These are phyloP conservation scores for Lampris megalopsis DNA, from an alignment of 2,113 vertebrate genomes.

Conservation along the genomic window DNA sequence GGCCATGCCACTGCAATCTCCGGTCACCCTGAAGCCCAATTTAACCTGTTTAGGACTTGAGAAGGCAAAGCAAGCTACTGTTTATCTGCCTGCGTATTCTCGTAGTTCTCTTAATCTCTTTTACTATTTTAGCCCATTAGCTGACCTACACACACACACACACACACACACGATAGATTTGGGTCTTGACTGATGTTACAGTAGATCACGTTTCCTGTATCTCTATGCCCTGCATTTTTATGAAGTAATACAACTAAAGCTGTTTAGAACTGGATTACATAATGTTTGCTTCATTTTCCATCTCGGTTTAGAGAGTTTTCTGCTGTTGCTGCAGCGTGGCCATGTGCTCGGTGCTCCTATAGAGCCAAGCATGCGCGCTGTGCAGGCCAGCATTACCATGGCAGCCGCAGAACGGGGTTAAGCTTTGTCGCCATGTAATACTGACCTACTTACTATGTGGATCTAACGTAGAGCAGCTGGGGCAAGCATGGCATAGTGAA, in stretches of 20 bases:
- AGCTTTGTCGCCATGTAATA: slow-evolving; percentile 73
- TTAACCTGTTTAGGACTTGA: too few relatives aligned
- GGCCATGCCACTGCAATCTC: too few relatives aligned
- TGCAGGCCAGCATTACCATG: slow-evolving; percentile 3
- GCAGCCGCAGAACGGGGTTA: slow-evolving; percentile 62
- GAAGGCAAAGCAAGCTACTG: too few relatives aligned
- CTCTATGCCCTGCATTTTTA: background rate
- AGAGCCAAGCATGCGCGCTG: slow-evolving; percentile 13
- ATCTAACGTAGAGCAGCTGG: slow-evolving; percentile 45
- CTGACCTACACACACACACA: too few relatives aligned
- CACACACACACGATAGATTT: too few relatives aligned
- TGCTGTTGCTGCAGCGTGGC: background rate
- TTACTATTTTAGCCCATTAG: too few relatives aligned
- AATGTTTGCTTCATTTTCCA: slow-evolving; percentile 5
- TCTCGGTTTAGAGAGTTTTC: background rate
- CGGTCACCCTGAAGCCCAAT: too few relatives aligned
- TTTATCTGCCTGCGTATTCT: too few relatives aligned
- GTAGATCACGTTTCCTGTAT: slow-evolving; percentile 1
- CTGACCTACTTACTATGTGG: slow-evolving; percentile 79
- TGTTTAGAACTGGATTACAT: slow-evolving; percentile 9
- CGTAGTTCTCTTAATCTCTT: too few relatives aligned
- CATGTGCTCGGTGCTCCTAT: background rate
- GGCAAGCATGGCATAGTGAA: slow-evolving; percentile 36
- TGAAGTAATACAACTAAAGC: slow-evolving; percentile 37
- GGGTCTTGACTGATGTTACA: too few relatives aligned